Percentiles rank a stretch among this genome's conserved stretches.
phyloP scores from a whole-genome alignment of 1,140 invertebrate species.

The Brachionus asplanchnoidis region DNA sequence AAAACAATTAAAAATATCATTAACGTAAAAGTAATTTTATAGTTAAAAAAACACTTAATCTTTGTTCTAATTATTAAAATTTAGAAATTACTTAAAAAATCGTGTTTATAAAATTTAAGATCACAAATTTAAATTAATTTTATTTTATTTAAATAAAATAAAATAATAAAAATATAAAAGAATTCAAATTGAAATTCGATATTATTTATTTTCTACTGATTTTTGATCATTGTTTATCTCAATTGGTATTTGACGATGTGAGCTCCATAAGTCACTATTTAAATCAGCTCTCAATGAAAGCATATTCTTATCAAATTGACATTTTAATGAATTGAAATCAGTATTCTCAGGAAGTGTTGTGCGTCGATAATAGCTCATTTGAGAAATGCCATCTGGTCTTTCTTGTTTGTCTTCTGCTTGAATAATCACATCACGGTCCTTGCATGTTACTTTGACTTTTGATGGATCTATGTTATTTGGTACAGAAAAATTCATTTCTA shows the following conservation, averaged over 20 bases:
- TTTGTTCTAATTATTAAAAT: too few relatives aligned
- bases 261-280: background rate
- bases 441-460: constrained; percentile 6
- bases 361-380: background rate
- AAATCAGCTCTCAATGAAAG: constrained; percentile 4
- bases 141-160: background rate
- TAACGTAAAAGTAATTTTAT: too few relatives aligned
- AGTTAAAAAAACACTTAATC: too few relatives aligned
- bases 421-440: background rate
- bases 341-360: constrained; percentile 7
- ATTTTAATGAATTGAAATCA: background rate
- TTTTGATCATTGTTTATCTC: background rate
- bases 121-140: too few relatives aligned
- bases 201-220: background rate
- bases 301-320: background rate
- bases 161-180: background rate
- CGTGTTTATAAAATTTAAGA: too few relatives aligned
- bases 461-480: constrained; percentile 18
- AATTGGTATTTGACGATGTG: background rate
- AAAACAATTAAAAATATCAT: too few relatives aligned
- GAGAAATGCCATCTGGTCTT: background rate
- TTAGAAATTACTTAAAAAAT: too few relatives aligned
- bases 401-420: constrained; percentile 15
- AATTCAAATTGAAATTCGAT: background rate
- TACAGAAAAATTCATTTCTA: background rate